Conservation (phyloP, 2,888 invertebrate species). For the Mimas tiliae region DNA sequence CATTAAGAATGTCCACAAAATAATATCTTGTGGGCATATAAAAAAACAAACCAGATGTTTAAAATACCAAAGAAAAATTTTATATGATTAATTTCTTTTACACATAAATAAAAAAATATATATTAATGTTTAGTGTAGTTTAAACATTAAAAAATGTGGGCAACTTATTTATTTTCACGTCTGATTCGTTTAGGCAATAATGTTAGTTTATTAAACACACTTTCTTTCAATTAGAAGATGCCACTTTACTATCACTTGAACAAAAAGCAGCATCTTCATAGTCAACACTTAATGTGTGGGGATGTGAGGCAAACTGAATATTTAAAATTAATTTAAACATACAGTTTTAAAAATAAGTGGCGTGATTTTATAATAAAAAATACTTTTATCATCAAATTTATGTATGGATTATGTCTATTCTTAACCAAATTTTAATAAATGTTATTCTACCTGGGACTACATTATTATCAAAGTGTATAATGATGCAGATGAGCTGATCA, state of each 20-base stretch:
- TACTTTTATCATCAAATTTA: neutral
- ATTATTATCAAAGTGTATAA: no score
- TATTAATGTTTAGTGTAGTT: no score
- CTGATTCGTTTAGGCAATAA: conserved; percentile 2
- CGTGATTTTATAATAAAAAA: neutral
- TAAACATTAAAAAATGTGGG: no score
- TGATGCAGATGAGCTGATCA: no score
- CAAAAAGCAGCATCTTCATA: conserved; percentile 28
- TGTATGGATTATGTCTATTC: neutral
- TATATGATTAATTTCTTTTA: no score
- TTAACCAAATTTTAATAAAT: no score
- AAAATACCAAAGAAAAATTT: no score
- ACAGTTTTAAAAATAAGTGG: conserved; percentile 10
- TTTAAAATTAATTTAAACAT: conserved; percentile 17
- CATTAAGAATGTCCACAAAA: conserved; percentile 54
- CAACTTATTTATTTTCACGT: neutral
- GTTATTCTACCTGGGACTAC: no score
- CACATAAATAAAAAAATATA: no score
- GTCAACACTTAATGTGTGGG: conserved; percentile 7
- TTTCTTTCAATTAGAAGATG: conserved; percentile 11
- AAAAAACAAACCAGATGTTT: conserved; percentile 39
- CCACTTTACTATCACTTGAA: conserved; percentile 14
- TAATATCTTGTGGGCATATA: conserved; percentile 44
- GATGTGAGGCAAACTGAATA: neutral
- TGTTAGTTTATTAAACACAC: conserved; percentile 28